Evolutionary conservation across 2,113 vertebrate species (phyloP).

Genomic region (Leptodactylus fuscus): DNA sequence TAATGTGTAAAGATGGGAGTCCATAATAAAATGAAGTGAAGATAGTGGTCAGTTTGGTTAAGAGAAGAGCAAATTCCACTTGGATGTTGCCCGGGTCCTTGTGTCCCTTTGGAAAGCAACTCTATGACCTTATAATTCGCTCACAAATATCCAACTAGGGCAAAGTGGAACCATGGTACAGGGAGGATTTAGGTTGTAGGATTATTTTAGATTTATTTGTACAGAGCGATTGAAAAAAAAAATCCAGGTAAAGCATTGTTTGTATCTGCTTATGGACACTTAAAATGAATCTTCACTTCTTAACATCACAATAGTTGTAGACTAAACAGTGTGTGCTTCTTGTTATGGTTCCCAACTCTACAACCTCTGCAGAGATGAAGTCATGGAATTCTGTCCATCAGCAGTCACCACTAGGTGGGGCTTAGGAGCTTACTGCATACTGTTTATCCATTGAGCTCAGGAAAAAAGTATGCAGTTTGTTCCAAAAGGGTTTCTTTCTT

Average conservation of each 20-base stretch:
- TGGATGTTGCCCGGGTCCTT: neutral
- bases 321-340: no score
- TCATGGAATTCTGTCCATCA: no score
- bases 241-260: neutral
- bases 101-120: neutral
- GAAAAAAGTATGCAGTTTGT: no score
- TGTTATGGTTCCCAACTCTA: no score
- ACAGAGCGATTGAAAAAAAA: neutral
- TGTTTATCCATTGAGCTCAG: no score
- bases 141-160: constrained; percentile 30
- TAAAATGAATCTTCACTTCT: neutral
- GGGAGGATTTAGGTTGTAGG: neutral
- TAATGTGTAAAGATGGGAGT: neutral
- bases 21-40: neutral
- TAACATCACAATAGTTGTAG: no score
- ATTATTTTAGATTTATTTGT: neutral
- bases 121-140: constrained; percentile 18
- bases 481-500: no score
- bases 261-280: neutral
- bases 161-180: neutral
- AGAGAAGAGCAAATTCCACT: constrained; percentile 25
- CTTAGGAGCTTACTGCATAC: no score
- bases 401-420: no score
- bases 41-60: neutral
- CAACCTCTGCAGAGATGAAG: no score